A percentile compares a stretch with the other conserved stretches of the same genome.
Evolutionary conservation across 53 echinoderm and acorn worm genomes (phyloP).

Genomic region (Paelopatides confundens): DNA sequence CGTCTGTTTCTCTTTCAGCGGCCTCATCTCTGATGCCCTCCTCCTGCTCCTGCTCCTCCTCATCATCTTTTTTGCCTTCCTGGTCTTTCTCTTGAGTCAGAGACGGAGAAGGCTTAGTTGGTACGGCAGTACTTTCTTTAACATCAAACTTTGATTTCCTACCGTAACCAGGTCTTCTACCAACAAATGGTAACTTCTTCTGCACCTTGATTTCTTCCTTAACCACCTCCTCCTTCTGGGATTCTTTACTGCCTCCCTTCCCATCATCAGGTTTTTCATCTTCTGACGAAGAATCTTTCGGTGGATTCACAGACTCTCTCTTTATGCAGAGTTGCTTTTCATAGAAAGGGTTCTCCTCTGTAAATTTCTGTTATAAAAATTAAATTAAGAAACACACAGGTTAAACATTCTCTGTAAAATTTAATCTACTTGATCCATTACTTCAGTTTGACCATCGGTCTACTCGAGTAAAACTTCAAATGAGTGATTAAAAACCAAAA

Average conservation of each 20-base stretch:
- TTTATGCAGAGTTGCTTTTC: slow-evolving; percentile 78
- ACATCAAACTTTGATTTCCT: neutral
- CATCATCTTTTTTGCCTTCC: neutral
- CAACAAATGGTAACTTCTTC: slow-evolving; percentile 7
- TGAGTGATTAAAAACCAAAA: too few species aligned
- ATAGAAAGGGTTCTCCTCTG: slow-evolving; percentile 88
- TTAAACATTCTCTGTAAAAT: too few species aligned
- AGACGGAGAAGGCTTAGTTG: slow-evolving; percentile 24
- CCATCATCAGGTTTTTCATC: slow-evolving; percentile 55
- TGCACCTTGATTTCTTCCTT: neutral
- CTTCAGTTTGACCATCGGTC: too few species aligned
- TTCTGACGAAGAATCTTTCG: slow-evolving; percentile 27
- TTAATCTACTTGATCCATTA: too few species aligned
- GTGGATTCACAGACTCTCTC: slow-evolving; percentile 70
- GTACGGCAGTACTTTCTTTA: neutral
- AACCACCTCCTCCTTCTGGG: slow-evolving; percentile 26
- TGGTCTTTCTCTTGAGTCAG: neutral
- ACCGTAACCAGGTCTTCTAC: neutral
- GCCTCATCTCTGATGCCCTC: neutral
- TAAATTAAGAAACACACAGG: neutral
- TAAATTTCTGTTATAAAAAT: slow-evolving; percentile 73
- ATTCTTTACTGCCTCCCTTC: slow-evolving; percentile 31
- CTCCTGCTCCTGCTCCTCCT: neutral
- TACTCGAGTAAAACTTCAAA: too few species aligned
- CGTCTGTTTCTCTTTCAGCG: slow-evolving; percentile 25